Base-by-base conservation (phyloP, 1,140 invertebrate genomes). In the Spodoptera frugiperda region DNA sequence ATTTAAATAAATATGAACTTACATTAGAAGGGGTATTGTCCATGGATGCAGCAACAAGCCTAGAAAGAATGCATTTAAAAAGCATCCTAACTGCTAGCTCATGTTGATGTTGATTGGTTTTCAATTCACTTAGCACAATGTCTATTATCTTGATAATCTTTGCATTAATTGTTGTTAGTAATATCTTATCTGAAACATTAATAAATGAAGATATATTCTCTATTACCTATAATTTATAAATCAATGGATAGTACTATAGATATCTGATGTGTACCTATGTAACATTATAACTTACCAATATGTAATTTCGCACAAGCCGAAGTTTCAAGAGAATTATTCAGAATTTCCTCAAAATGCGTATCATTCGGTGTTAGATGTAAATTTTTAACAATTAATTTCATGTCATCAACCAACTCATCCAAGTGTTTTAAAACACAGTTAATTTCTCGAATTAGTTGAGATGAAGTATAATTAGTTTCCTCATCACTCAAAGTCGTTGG, bases 341-440 rank as follows among this genome's bases (percentile, higher is more conserved):
- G 48, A 79, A 93, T 93, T 78, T 93, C 91, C 74, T 93, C 92
- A 88, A 93, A 93, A 78, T 92, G 92, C 87, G 93, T 91, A 74
- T 93, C 90, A 77, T 14, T 79, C 12, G 89, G 84, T 8, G 73
- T 82, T 19, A 93, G 80, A 61, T 91, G 84, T 54, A 93, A 78
- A 49, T 78, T 79, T 49, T 84, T 59, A 65, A 92, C 80, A 19
- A 93, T 83, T 44, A 51, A 46, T 82, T 75, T 84, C 25, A 93
- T 77, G 65, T 92, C 89, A 53, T 65, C 15, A 0, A 89, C 89
- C 88, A 89, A 92, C 8, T 79, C 57, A 59, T 78, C 70, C 10
- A 93, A 71, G 63, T 88, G 80, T 54, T 82, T 87, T 65, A 93
- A 85, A 0, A 89, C 78, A 17, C 68, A 84, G 79, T 92, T 93